Percentiles rank a stretch among this genome's conserved stretches.
These are phyloP conservation scores for Cosmia pyralina DNA, from an alignment of 2,888 invertebrate species.

Conservation along the genomic window DNA sequence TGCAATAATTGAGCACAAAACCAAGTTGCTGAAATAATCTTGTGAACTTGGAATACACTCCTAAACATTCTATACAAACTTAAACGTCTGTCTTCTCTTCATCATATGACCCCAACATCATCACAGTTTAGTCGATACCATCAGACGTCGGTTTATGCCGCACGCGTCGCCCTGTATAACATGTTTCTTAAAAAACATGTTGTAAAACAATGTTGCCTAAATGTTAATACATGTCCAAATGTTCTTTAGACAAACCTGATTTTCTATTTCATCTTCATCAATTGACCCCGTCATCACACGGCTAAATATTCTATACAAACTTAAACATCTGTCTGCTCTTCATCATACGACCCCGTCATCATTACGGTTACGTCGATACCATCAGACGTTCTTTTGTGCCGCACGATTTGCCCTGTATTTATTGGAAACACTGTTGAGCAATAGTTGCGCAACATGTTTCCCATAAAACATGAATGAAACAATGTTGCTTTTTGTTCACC, in stretches of 20 bases:
- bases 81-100: no score
- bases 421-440: not conserved
- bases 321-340: conserved; percentile 21
- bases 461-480: not conserved
- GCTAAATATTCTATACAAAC: not conserved
- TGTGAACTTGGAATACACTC: not conserved
- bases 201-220: no score
- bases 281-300: not conserved
- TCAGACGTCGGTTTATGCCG: no score
- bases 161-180: no score
- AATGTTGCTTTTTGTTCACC: not conserved
- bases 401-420: not conserved
- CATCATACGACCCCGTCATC: not conserved
- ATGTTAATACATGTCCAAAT: no score
- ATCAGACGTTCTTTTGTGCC: conserved; percentile 33
- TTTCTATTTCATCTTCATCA: no score
- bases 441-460: not conserved
- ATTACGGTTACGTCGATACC: conserved; percentile 27
- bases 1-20: no score
- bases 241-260: no score
- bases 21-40: not conserved
- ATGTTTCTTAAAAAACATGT: no score
- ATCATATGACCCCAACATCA: no score
- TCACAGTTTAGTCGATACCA: no score
- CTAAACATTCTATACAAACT: no score